Evolutionary conservation across 2,113 vertebrate genomes (phyloP).

Genomic region (Fulica atra): DNA sequence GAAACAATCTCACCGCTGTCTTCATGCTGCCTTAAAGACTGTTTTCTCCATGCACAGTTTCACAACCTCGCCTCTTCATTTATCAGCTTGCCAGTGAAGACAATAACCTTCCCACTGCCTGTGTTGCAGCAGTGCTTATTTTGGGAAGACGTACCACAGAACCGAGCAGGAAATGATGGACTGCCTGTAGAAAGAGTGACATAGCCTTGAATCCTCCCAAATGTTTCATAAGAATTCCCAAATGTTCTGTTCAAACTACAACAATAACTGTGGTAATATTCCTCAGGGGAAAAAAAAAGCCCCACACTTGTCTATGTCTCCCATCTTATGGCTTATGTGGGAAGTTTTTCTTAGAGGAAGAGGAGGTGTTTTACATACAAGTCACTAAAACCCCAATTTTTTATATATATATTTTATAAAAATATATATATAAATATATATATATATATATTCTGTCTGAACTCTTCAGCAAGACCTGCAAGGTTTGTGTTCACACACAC

Average conservation of each 20-base stretch:
- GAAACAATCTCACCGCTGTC: not conserved
- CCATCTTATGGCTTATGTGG: too few relatives aligned
- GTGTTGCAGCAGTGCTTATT: not conserved
- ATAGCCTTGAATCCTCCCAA: not conserved
- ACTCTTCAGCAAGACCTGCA: not conserved
- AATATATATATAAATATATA: too few relatives aligned
- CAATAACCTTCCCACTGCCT: conserved; percentile 41
- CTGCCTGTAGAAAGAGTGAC: not conserved
- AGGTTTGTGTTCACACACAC: accelerated
- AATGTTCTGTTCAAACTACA: not conserved
- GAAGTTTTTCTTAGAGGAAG: not conserved
- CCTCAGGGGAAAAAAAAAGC: not conserved
- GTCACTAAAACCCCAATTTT: not conserved
- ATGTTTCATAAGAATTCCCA: not conserved
- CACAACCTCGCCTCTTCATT: conserved; percentile 27
- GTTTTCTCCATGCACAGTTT: not conserved
- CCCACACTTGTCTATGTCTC: too few relatives aligned
- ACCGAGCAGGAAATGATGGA: not conserved
- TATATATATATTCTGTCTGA: not conserved
- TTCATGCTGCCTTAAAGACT: not conserved
- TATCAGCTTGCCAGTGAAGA: conserved; percentile 26
- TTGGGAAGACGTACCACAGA: not conserved
- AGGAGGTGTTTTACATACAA: not conserved
- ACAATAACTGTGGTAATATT: not conserved
- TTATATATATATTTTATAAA: too few relatives aligned